Base-by-base conservation (phyloP, 2,113 vertebrate genomes). In the Nerophis ophidion region DNA sequence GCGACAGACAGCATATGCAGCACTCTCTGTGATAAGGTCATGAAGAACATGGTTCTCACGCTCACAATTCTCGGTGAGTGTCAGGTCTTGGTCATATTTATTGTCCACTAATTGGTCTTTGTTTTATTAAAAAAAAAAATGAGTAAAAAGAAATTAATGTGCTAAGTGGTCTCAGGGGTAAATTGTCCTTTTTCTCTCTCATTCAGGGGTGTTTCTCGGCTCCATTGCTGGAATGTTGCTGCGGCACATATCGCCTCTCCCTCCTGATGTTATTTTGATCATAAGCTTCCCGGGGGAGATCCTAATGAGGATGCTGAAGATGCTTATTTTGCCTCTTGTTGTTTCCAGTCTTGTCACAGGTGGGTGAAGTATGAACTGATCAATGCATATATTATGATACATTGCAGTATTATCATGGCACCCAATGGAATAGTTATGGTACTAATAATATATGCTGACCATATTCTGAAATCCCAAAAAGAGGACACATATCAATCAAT, bases 331-430 rank as follows among this genome's bases (percentile, higher is more conserved):
- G 60, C 97, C 97, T 70, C 91, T 99, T 44, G 94, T 99, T 81
- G 93, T 98, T 78, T 99, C 97, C 83, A 99, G 97, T 86, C 91
- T 99, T 88, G 97, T 99, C 88, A 99, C 97, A 93, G 97, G 97
- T 88, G 74, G 70, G 76, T 72, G 71, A 72, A 46, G 38, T 40
- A 8, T 40, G 8, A 40, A 40, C 38, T 9, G 38, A 3, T 40
- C 38, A 40, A 9, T 8, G 38, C 38, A 40, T 40, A 40, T 8
- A 26, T 26, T 26, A 26, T 26, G 26, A 26, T 26, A 26, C 0
- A 40, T 40, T 40, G 2, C 8, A 40, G 8, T 2, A 40, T 40
- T 10, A 40, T 40, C 38, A 40, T 40, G 9, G 38, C 7, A 3
- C 38, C 38, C 9, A 9, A 9, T 40, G 38, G 38, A 40, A 40